Evolutionary conservation across 2,797 vertebrate genomes (phyloP).

Genomic region (Adelosebastes latens): DNA sequence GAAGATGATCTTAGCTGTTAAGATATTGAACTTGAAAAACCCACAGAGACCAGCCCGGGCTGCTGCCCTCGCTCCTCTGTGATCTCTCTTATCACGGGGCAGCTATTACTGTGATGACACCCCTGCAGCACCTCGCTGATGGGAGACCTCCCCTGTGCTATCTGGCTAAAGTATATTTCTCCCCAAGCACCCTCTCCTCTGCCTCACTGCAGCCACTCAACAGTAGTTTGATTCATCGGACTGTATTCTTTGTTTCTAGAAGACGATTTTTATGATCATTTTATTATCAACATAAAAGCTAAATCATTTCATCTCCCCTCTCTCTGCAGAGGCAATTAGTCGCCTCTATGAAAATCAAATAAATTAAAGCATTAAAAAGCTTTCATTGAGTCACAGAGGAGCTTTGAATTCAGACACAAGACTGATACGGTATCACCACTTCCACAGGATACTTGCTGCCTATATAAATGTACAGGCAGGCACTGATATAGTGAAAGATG

Average conservation of each 20-base stretch:
- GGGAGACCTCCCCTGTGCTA: constrained; percentile 26
- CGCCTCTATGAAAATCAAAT: constrained; percentile 61
- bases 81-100: constrained; percentile 27
- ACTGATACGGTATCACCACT: constrained; percentile 10
- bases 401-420: constrained; percentile 11
- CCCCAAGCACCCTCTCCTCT: constrained; percentile 40
- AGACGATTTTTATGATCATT: constrained; percentile 60
- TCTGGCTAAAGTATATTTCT: constrained; percentile 47
- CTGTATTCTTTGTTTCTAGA: constrained; percentile 56
- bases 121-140: constrained; percentile 29
- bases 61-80: constrained; percentile 18
- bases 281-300: constrained; percentile 58
- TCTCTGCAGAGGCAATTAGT: constrained; percentile 57
- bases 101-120: constrained; percentile 41
- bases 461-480: constrained; percentile 23
- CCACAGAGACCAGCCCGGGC: not conserved
- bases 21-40: constrained; percentile 7
- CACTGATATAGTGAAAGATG: constrained; percentile 21
- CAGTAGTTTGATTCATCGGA: constrained; percentile 48
- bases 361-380: constrained; percentile 55
- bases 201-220: constrained; percentile 42
- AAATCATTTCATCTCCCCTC: constrained; percentile 46
- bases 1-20: constrained; percentile 19
- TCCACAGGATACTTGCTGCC: not conserved
- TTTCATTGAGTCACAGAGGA: constrained; percentile 43